Evolutionary conservation across 1,140 invertebrate genomes (phyloP).

Genomic region (Trichomalopsis sarcophagae): DNA sequence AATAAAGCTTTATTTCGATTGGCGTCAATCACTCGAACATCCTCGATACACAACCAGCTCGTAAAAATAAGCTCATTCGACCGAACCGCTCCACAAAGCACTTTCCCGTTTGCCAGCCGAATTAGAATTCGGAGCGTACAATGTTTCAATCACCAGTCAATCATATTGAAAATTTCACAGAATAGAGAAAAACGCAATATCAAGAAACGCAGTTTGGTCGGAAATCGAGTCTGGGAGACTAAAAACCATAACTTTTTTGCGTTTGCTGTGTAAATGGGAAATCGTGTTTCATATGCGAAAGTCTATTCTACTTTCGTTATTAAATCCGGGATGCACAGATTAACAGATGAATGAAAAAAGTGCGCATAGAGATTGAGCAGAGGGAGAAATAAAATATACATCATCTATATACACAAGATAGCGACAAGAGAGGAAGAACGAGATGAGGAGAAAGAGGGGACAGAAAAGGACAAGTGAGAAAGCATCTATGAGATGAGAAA

Average conservation of each 20-base stretch:
- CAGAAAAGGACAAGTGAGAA: constrained; percentile 64
- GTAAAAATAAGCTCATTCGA: constrained; percentile 21
- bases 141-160: too few species aligned
- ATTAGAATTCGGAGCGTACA: neutral
- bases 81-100: neutral
- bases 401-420: neutral
- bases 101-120: neutral
- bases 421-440: constrained; percentile 14
- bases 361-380: neutral
- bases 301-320: constrained; percentile 60
- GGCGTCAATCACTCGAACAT: constrained; percentile 3
- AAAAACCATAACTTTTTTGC: constrained; percentile 61
- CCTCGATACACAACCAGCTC: neutral
- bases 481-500: constrained; percentile 75
- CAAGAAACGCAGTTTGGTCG: neutral
- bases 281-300: constrained; percentile 48
- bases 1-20: neutral
- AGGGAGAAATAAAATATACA: neutral
- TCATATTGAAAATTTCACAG: too few species aligned
- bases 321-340: constrained; percentile 58
- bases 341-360: neutral
- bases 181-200: too few species aligned
- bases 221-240: neutral
- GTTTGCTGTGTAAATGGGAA: constrained; percentile 45
- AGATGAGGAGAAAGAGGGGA: constrained; percentile 50